phyloP scores from a whole-genome alignment of 2,113 vertebrate genomes.

The Tachysurus fulvidraco region DNA sequence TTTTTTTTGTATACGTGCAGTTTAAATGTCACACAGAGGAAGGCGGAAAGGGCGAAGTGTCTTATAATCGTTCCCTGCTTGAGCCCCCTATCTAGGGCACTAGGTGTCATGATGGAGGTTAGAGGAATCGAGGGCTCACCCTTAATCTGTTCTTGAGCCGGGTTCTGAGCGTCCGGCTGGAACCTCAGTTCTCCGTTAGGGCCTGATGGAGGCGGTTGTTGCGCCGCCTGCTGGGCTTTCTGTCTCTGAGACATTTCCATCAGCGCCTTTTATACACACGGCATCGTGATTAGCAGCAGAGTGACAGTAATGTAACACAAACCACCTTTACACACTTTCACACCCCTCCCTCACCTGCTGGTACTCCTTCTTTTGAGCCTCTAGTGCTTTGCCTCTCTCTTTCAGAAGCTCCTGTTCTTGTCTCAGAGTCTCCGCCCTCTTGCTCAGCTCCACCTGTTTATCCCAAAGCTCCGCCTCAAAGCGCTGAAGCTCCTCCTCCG shows the following conservation, averaged over 20 bases:
- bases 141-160: conserved; percentile 58
- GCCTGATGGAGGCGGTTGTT: conserved; percentile 62
- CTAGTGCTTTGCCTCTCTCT: conserved; percentile 82
- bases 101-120: not conserved
- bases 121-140: not conserved
- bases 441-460: conserved; percentile 81
- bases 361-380: conserved; percentile 86
- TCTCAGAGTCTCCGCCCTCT: conserved; percentile 75
- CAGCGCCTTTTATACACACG: conserved; percentile 70
- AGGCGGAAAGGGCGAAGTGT: too few relatives aligned
- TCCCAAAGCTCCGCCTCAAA: conserved; percentile 81
- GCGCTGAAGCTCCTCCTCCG: conserved; percentile 81
- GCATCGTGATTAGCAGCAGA: not conserved
- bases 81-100: not conserved
- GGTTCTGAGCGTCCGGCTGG: conserved; percentile 60
- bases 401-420: conserved; percentile 83
- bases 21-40: not conserved
- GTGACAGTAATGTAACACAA: too few relatives aligned
- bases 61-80: not conserved
- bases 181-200: conserved; percentile 78
- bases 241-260: conserved; percentile 86
- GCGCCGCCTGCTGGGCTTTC: conserved; percentile 72
- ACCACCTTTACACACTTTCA: too few relatives aligned
- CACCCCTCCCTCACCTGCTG: conserved; percentile 77
- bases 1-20: not conserved